Evolutionary conservation across 2,113 vertebrate genomes (phyloP).

Genomic region (Microcebus lehilahytsara): DNA sequence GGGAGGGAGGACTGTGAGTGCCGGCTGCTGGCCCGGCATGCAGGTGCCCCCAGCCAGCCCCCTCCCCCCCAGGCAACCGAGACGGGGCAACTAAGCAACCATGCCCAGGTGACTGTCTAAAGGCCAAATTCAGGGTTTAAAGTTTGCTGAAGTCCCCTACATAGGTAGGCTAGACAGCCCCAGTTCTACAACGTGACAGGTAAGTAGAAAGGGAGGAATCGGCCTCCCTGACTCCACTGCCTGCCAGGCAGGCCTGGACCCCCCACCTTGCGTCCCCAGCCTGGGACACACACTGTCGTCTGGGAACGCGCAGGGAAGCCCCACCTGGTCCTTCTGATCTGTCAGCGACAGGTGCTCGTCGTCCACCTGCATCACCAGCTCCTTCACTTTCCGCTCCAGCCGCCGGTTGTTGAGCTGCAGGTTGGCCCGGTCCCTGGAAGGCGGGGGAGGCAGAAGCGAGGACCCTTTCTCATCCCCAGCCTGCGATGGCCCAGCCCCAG

Average conservation of each 20-base stretch:
- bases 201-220: neutral
- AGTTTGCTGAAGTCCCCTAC: neutral
- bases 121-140: neutral
- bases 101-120: neutral
- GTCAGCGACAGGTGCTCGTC: conserved; percentile 94
- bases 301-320: neutral
- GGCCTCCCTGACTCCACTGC: accelerated
- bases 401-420: conserved; percentile 94
- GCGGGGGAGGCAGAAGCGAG: neutral
- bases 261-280: neutral
- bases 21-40: accelerated
- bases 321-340: conserved; percentile 97
- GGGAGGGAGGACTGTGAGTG: neutral
- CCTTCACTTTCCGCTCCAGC: conserved; percentile 96
- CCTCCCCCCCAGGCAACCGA: neutral
- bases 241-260: accelerated
- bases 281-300: neutral
- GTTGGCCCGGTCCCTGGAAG: conserved; percentile 90
- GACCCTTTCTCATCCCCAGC: neutral
- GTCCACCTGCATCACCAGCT: conserved; percentile 96
- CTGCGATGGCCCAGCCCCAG: neutral
- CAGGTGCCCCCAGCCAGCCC: neutral
- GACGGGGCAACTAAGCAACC: neutral
- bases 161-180: neutral
- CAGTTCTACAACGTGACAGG: accelerated